Evolutionary conservation across 1,140 invertebrate species (phyloP), one percentile per base, ranked within the genome.

Genomic region (Pseudomyrmex flavicornis): DNA sequence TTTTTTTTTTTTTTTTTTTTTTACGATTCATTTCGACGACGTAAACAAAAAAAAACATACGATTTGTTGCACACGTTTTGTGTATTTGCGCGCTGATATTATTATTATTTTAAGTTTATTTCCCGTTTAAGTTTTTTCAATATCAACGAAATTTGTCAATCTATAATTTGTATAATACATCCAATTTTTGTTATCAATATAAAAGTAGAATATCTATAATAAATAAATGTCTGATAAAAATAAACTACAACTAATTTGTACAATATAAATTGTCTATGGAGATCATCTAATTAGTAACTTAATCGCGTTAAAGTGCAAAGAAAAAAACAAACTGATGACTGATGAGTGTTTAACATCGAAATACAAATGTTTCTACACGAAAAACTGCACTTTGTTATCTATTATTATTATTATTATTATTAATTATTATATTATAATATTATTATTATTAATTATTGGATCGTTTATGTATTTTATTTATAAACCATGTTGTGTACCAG

Each of bases 381-480:
- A 44, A 70, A 79, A 58, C 26, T 76, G 48, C 48, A 58, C 46
- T 79, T 80, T 80, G 80, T 74, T 82, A 82, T 63, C 48, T 63
- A 77, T 76, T 82, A 75, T 82, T 82, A 82, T 70, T 66, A 26
- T 68, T 48, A 48, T 52, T 68, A 77, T 69, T 56, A 70, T 79
- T 56, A 79, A 75, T 82, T 80, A 82, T 70, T 66, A 26, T 68
- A 5, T 5, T 35, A 35, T 35, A 0, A 7, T 35, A 26, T 26
- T 63, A 77, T 76, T 82, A 75, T 82, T 82, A 48, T 66, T 73
- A 68, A 56, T 68, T 50, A 80, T 80, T 59, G 54, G 76, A 80
- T 72, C 56, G 66, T 80, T 61, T 58, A 63, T 83, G 82, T 83
- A 77, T 77, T 77, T 65, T 66, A 76, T 83, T 83, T 77, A 76